Evolutionary conservation across 1,140 invertebrate genomes (phyloP), one percentile per base, ranked within the genome.

Genomic region (Metaphire vulgaris): DNA sequence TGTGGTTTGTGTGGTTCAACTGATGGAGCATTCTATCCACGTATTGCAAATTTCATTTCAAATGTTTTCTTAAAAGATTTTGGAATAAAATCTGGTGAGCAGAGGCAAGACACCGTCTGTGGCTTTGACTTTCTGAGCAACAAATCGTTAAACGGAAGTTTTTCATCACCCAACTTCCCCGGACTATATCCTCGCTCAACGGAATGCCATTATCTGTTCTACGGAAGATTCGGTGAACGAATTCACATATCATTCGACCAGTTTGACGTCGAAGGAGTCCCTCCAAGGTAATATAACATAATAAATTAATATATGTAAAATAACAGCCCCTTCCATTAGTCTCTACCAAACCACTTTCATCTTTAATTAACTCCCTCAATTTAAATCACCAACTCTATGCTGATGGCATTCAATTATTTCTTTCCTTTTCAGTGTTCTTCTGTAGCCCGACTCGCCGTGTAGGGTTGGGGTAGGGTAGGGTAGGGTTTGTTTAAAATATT

Each of bases 151-250:
- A 93, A 91, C 81, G 94, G 94, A n/a, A 91, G 91, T 28, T 93
- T 97, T 82, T 90, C 91, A 72, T 94, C 92, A 16, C 93, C 94
- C 0, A 96, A 96, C 86, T 95, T 92, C 81, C 94, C 94, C 0
- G 94, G 94, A 2, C 90, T 90, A 56, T 96, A 96, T 87, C 93
- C 94, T 0, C 88, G 93, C 78, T 91, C 94, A 83, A 92, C 93
- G 0, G 92, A 94, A 82, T 96, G 94, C 83, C 92, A 96, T 87
- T 97, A 95, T 84, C 94, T 93, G 85, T 96, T 97, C 85, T 90
- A 94, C 81, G 94, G 92, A 16, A 89, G 89, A 29, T 86, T 87
- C 69, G 90, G 90, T 74, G 93, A 96, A 82, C 90, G 91, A 79
- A 90, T 96, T 70, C 91, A 91, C 79, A 88, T 96, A 71, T 90